Base-by-base conservation (phyloP, 1,140 invertebrate species). In the Himalopsyche phryganea region DNA sequence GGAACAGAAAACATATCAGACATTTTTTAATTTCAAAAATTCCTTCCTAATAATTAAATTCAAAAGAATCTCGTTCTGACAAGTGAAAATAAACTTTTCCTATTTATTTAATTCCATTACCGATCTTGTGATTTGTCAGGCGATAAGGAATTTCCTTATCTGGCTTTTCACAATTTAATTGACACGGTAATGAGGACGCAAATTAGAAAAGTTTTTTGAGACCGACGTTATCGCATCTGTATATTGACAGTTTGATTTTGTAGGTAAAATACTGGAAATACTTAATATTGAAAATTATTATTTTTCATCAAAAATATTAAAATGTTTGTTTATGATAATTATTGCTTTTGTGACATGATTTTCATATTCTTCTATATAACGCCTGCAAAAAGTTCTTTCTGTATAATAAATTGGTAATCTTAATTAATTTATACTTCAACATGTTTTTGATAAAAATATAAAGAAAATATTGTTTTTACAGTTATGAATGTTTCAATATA, bases 101-200 rank as follows among this genome's bases (percentile, higher is more conserved):
- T 63, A 59, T 63, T 59, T 63, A 63, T 63, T 63, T 59, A 56
- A 59, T 63, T 59, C 47, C 40, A 55, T 59, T 59, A 48, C 50
- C 52, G 40, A 59, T 55, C 36, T 45, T 46, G 48, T 40, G 60
- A 50, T 61, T 61, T 23, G 40, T 13, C 42, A 28, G 50, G 36
- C 50, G 60, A 63, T 59, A 51, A 51, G 51, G 23, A 38, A 47
- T 44, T 47, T 48, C 47, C 50, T 35, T 40, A 23, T 59, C 61
- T 51, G 57, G 44, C 56, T 50, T 56, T 55, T 58, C 52, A 41
- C 47, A 59, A 63, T 63, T 63, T 63, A 63, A 63, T 63, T 63
- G 61, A 63, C 57, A 59, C 61, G 61, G 61, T 63, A 63, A 63
- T 63, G 47, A 63, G 61, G 48, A 56, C 51, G 61, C 61, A 63